phyloP scores from a whole-genome alignment of 2,113 vertebrate genomes.

The Scomber colias region DNA sequence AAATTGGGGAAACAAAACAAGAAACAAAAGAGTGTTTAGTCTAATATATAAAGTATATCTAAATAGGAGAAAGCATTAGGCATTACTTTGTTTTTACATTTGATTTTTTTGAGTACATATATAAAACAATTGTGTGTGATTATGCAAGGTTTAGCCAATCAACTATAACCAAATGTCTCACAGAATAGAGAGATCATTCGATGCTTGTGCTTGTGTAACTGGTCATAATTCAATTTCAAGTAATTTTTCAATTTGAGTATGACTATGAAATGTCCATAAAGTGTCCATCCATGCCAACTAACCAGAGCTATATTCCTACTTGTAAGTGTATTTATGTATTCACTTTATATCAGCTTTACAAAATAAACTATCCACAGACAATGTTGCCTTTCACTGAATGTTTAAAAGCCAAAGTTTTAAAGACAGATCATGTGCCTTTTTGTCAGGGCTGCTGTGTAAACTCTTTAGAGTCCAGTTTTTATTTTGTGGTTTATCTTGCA shows the following conservation, averaged over 20 bases:
- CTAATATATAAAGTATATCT: not conserved
- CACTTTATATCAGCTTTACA: not conserved
- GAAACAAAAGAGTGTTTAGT: no score
- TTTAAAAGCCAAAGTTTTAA: constrained; percentile 59
- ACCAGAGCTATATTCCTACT: constrained; percentile 19
- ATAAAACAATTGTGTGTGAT: not conserved
- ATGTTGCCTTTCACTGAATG: constrained; percentile 44
- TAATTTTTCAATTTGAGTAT: constrained; percentile 3
- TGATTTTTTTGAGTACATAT: not conserved
- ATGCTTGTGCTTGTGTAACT: not conserved
- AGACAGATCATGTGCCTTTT: constrained; percentile 43
- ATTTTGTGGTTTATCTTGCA: constrained; percentile 12
- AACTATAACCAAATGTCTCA: not conserved
- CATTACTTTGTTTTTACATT: no score
- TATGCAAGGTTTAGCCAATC: not conserved
- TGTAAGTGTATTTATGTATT: constrained; percentile 45
- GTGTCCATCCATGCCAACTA: not conserved
- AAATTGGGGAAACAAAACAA: not conserved
- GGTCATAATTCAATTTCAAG: not conserved
- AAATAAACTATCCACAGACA: not conserved
- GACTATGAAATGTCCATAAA: not conserved
- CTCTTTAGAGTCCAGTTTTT: not conserved
- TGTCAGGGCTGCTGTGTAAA: constrained; percentile 22
- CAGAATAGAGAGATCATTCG: not conserved
- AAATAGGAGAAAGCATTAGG: constrained; percentile 6